These are phyloP conservation scores for Lagopus leucura DNA, from an alignment of 2,113 vertebrate genomes.

Conservation along the genomic window DNA sequence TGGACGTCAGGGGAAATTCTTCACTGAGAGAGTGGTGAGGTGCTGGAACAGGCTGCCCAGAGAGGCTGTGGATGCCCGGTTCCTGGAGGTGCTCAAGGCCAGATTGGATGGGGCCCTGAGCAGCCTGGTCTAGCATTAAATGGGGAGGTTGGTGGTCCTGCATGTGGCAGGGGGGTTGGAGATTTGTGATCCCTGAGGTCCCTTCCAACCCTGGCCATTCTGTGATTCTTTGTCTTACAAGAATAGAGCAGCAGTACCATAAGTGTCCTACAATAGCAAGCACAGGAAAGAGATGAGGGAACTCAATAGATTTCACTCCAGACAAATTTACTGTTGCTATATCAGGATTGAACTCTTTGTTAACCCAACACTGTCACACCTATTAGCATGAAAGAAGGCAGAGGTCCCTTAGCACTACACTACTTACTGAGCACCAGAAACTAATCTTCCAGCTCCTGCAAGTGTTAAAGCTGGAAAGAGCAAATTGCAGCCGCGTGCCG, in stretches of 20 bases:
- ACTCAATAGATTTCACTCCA: conserved; percentile 15
- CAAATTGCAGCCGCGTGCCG: not conserved
- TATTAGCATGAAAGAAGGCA: conserved; percentile 46
- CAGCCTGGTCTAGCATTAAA: too few species aligned
- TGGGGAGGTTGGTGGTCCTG: too few species aligned
- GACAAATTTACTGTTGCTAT: not conserved
- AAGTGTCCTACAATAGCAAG: conserved; percentile 45
- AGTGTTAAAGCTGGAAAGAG: conserved; percentile 31
- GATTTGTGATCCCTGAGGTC: too few species aligned
- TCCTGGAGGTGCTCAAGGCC: too few species aligned
- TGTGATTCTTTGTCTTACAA: not conserved
- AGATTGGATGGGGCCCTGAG: too few species aligned
- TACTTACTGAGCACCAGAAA: conserved; percentile 13
- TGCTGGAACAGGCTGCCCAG: too few species aligned
- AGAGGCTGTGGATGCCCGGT: too few species aligned
- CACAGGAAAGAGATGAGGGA: conserved; percentile 51
- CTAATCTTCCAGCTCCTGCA: not conserved
- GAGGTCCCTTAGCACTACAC: conserved; percentile 23
- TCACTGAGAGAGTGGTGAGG: too few species aligned
- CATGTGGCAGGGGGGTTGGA: too few species aligned
- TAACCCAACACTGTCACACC: conserved; percentile 23
- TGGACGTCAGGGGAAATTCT: too few species aligned
- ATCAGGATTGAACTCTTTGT: conserved; percentile 25
- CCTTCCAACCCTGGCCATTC: too few species aligned
- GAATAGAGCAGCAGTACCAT: conserved; percentile 15